Percentiles rank a stretch among this genome's conserved stretches.
Evolutionary conservation across 2,888 invertebrate genomes (phyloP).

Genomic region (Acronicta aceris): DNA sequence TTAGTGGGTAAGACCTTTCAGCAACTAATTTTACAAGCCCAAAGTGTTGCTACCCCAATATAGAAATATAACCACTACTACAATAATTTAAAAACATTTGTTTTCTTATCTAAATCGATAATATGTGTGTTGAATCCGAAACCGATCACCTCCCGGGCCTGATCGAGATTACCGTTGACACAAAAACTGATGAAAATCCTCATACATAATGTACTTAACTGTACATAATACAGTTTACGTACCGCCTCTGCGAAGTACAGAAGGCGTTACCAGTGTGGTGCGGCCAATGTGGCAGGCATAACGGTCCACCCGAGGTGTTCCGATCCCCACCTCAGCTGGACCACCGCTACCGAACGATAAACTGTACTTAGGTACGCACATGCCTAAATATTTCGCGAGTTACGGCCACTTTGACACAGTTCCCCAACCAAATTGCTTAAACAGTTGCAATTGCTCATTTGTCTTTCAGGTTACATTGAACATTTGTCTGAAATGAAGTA

Average conservation of each 20-base stretch:
- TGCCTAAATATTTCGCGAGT: constrained; percentile 56
- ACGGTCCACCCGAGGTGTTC: constrained; percentile 64
- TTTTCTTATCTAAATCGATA: too few relatives aligned
- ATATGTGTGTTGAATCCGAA: constrained; percentile 11
- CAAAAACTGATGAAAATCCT: constrained; percentile 40
- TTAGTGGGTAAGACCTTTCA: too few relatives aligned
- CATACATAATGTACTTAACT: constrained; percentile 47
- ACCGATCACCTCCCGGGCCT: constrained; percentile 8
- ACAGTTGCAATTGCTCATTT: constrained; percentile 34
- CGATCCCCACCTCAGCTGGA: constrained; percentile 60
- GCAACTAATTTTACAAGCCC: too few relatives aligned
- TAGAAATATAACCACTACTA: too few relatives aligned
- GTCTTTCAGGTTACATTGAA: constrained; percentile 19
- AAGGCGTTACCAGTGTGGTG: constrained; percentile 64
- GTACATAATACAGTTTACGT: constrained; percentile 49
- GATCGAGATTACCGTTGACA: constrained; percentile 26
- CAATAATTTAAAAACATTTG: too few relatives aligned
- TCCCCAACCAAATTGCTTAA: constrained; percentile 31
- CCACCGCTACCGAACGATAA: constrained; percentile 55
- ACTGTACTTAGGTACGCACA: constrained; percentile 59
- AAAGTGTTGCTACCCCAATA: too few relatives aligned
- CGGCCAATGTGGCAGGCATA: constrained; percentile 66
- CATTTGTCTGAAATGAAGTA: constrained; percentile 22
- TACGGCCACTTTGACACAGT: constrained; percentile 45
- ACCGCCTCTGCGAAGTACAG: constrained; percentile 65